phyloP scores from a whole-genome alignment of 2,113 vertebrate species.

The Centrocercus urophasianus region DNA sequence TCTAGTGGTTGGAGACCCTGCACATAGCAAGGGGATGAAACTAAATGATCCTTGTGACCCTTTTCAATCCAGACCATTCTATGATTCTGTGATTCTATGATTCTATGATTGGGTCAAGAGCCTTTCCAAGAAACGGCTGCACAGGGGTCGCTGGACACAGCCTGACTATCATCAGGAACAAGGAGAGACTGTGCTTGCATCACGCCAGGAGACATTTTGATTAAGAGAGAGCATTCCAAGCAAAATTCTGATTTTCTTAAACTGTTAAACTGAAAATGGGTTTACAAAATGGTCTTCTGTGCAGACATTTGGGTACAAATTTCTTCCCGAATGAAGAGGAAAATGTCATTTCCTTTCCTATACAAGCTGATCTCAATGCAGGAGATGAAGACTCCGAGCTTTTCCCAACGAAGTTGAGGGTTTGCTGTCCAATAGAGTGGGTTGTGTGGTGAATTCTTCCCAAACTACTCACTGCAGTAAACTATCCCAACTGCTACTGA shows the following conservation, averaged over 20 bases:
- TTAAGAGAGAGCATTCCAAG: background rate
- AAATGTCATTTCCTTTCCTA: background rate
- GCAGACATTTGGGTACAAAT: background rate
- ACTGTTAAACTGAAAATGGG: background rate
- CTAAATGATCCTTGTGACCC: too few relatives aligned
- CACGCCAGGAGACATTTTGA: background rate
- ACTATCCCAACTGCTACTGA: background rate
- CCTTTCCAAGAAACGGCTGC: background rate
- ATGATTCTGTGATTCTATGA: too few relatives aligned
- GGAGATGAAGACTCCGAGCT: background rate
- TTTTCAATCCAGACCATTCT: too few relatives aligned
- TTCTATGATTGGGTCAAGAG: background rate
- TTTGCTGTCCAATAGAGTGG: background rate
- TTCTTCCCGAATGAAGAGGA: too few relatives aligned
- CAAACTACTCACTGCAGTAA: background rate
- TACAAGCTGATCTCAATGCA: background rate
- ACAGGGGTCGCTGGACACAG: background rate
- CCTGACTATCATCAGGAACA: background rate
- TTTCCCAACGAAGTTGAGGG: background rate
- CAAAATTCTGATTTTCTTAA: background rate
- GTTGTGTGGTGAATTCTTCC: fast-evolving
- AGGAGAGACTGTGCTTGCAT: background rate
- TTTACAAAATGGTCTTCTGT: background rate
- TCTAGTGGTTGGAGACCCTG: too few relatives aligned
- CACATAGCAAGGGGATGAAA: too few relatives aligned